Base-by-base conservation (phyloP, 2,797 vertebrate genomes). In the Rhinogobio ventralis region DNA sequence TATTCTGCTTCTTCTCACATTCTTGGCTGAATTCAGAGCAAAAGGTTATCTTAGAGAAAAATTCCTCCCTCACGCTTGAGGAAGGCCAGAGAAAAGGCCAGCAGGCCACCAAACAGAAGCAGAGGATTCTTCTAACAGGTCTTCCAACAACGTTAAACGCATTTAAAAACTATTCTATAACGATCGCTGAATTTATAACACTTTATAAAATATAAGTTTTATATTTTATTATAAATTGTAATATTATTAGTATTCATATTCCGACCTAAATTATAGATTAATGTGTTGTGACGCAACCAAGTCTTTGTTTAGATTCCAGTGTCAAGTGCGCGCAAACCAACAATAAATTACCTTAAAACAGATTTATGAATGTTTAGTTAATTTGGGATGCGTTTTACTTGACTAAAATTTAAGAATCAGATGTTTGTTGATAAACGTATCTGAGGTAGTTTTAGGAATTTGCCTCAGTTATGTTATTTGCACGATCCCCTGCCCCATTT, bases 1-100 rank as follows among this genome's bases (percentile, higher is more conserved):
- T 60, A 91, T 87, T 87, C 91, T 90, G 79, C 83, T 88, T 88
- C 91, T 93, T 93, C 94, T 95, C 94, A 88, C 91, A 93, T 92
- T 94, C 92, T 88, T 92, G 88, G 87, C 87, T 92, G 89, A 89
- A 89, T 91, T 90, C 84, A 86, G 94, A 94, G 92, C 93, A 94
- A 96, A 93, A 96, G 96, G 95, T 97, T 97, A 97, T 97, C 97
- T 92, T 87, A 85, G 25, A 75, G 80, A 93, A 89, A 93, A 94
- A 97, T 95, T 96, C 94, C 94, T 93, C 93, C 92, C 89, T 84
- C 89, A 77, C 91, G 91, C 91, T 91, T 95, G 94, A 97, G 92
- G 95, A 95, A 96, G 92, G 87, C 88, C 95, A 97, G 95, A 93
- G 89, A 93, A 92, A 90, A 94, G 94, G 92, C 89, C 93, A 73